A percentile compares a stretch with the other conserved stretches of the same genome.
Conservation (phyloP, 2,888 invertebrate genomes). For the Disparrhopalites patrizii region DNA sequence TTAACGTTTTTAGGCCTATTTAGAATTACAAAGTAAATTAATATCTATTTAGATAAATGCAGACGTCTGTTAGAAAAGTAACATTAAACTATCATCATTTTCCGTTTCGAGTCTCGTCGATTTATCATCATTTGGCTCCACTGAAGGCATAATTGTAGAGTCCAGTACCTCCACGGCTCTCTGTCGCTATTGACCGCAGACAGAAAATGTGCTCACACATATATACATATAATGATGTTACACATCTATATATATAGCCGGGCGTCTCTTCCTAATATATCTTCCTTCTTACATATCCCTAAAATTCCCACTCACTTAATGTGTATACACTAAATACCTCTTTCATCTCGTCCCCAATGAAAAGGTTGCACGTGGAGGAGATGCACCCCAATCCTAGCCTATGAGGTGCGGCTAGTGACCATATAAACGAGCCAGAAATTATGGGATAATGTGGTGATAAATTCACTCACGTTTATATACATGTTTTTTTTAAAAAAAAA, state of each 20-base stretch:
- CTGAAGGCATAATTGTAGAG: conserved; percentile 35
- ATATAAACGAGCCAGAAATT: too few relatives aligned
- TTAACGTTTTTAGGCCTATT: conserved; percentile 4
- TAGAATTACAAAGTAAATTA: conserved; percentile 25
- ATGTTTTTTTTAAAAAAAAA: too few relatives aligned
- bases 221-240: neutral
- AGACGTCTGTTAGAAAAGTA: conserved; percentile 19
- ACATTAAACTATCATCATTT: conserved; percentile 28
- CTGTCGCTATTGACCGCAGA: neutral
- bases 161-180: conserved; percentile 14
- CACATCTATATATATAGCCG: too few relatives aligned
- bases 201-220: neutral
- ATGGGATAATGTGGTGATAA: too few relatives aligned
- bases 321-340: neutral
- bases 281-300: neutral
- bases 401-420: too few relatives aligned
- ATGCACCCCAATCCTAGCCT: too few relatives aligned
- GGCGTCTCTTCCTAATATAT: neutral
- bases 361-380: too few relatives aligned
- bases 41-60: conserved; percentile 28
- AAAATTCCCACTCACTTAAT: neutral
- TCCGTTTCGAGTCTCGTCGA: conserved; percentile 18
- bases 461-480: too few relatives aligned
- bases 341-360: too few relatives aligned
- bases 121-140: conserved; percentile 37